Evolutionary conservation across 2,113 vertebrate species (phyloP), one percentile per base, ranked within the genome.

Genomic region (Nestor notabilis): DNA sequence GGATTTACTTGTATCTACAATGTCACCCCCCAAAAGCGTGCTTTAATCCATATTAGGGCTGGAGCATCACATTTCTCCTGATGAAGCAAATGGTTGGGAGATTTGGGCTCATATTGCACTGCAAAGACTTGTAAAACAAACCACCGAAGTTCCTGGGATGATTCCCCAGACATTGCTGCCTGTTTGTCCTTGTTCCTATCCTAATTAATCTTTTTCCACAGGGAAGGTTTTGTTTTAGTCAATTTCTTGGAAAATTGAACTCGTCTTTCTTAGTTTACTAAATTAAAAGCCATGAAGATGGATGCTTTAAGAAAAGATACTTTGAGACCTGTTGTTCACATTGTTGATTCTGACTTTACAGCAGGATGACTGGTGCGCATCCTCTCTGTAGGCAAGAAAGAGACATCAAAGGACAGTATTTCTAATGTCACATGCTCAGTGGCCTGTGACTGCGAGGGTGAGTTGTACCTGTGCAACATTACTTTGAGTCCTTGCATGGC

Each of bases 51-150:
- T 83, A 2, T 49, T 61, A 20, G 55, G 31, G 25, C 60, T 55
- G 74, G 35, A 87, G 94, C 87, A 80, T 94, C 85, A n/a, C 52
- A 17, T 94, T 96, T 86, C 92, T 65, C 90, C 58, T 83, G 92
- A 93, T 80, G 4, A 46, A 92, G 92, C 88, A 80, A 72, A 94
- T 5, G 47, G 14, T 9, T 47, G 65, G 39, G 66, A 93, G 47
- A 33, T 41, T 93, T 60, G 23, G 69, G 80, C 74, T 96, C 95
- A 49, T 35, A 68, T 83, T 72, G 70, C 75, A n/a, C 56, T 76
- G 84, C 61, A 87, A 88, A 84, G 88, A 37, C 78, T 92, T 65
- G 63, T 88, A 92, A 88, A 83, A 29, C 70, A 90, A 93, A 90
- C 47, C 52, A 14, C 61, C 69, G 43, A 93, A 90, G 78, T 60